A percentile compares a stretch with the other conserved stretches of the same genome.
phyloP scores from a whole-genome alignment of 2,113 vertebrate genomes.

The Thermophis baileyi region DNA sequence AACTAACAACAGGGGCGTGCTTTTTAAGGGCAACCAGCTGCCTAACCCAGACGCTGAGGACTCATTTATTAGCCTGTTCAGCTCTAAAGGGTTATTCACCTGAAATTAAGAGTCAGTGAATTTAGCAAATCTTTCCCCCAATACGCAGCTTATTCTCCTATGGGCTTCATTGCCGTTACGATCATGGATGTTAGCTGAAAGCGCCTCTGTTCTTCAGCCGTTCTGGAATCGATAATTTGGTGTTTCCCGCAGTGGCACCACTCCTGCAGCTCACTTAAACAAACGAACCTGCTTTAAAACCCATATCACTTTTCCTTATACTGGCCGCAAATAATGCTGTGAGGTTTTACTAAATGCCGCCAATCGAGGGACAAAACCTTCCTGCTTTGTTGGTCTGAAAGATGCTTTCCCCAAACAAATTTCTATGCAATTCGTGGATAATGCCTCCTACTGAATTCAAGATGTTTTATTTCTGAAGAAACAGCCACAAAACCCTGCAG shows the following conservation, averaged over 20 bases:
- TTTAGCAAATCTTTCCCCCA: neutral
- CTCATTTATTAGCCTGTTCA: neutral
- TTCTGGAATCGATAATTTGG: neutral
- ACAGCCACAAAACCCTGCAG: neutral
- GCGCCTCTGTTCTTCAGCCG: neutral
- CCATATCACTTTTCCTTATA: neutral
- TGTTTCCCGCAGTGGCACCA: neutral
- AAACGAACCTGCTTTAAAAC: neutral
- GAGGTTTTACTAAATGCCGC: neutral
- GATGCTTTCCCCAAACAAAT: neutral
- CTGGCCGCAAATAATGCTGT: neutral
- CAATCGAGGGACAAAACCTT: neutral
- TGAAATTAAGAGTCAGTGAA: neutral
- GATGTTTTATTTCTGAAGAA: neutral
- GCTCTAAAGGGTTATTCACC: neutral
- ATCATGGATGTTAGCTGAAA: neutral
- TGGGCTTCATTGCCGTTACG: neutral
- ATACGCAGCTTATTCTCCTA: neutral
- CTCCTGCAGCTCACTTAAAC: neutral
- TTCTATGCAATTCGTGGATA: neutral
- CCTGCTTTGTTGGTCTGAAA: neutral
- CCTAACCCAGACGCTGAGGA: fast-evolving
- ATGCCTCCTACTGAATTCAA: neutral
- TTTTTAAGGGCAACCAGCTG: neutral
- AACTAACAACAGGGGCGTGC: neutral